Base-by-base conservation (phyloP, 1,140 invertebrate genomes). In the Sogatella furcifera region DNA sequence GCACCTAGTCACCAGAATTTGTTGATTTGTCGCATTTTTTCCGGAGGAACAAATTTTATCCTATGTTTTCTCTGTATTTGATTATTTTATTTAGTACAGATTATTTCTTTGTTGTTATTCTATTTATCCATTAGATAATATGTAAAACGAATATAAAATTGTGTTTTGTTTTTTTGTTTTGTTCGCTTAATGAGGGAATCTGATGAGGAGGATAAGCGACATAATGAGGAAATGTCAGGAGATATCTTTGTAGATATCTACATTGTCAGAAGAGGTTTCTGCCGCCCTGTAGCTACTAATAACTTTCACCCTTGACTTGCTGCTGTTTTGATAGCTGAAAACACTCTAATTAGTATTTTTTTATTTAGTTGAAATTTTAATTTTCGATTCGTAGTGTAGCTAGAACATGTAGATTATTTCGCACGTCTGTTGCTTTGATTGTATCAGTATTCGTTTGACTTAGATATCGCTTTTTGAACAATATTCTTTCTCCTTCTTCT, bases 1-100 rank as follows among this genome's bases (percentile, higher is more conserved):
- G 65, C 65, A 62, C 65, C 65, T 66, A 66, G 65, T 66, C 65
- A 66, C 62, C 58, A 44, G 62, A 49, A 49, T 64, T 66, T 63
- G 61, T 63, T 66, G 62, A 41, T 52, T 57, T 63, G 65, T 64
- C 65, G 61, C 19, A 53, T 60, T 60, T 34, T 57, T 28, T 24
- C 52, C 41, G 42, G 57, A 53, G 59, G 62, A 55, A 60, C 61
- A 64, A 64, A 61, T 64, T 66, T 64, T 66, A 62, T 60, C 46
- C n/a, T 62, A 56, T 66, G 62, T 66, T 65, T 66, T 60, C 17
- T 44, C 56, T 58, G 17, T 60, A 62, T 59, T 61, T 57, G 57
- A 62, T 61, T 59, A 66, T 63, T 66, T 66, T 66, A 62, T 64
- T 44, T 64, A 64, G 55, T 64, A 62, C 64, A 64, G 62, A 61